Percentiles rank a stretch among this genome's conserved stretches.
Evolutionary conservation across 2,797 vertebrate genomes (phyloP).

Genomic region (Siniperca scherzeri): DNA sequence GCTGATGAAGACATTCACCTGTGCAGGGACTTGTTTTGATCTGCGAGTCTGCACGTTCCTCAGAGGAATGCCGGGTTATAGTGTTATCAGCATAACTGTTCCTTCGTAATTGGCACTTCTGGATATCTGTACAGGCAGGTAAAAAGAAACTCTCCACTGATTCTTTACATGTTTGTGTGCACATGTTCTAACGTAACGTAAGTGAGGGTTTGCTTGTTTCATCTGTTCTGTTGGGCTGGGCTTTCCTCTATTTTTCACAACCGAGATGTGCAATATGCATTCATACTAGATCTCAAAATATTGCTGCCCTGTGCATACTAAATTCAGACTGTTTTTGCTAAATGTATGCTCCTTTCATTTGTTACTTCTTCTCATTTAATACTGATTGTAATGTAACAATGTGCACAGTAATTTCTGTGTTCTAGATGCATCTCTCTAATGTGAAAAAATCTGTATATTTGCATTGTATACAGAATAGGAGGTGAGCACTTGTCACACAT

Average conservation of each 20-base stretch:
- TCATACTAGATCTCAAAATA: conserved; percentile 51
- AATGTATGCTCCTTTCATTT: conserved; percentile 8
- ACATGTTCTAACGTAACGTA: conserved; percentile 60
- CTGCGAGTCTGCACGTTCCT: conserved; percentile 45
- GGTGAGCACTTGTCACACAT: conserved; percentile 77
- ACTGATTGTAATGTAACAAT: background rate
- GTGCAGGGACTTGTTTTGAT: conserved; percentile 63
- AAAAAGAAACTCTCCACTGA: conserved; percentile 61
- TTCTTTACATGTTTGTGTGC: conserved; percentile 39
- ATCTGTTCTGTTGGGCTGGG: conserved; percentile 16
- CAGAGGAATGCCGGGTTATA: conserved; percentile 61
- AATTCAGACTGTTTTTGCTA: background rate
- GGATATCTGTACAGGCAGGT: conserved; percentile 76
- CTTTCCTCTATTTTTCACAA: conserved; percentile 22
- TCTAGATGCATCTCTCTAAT: conserved; percentile 12
- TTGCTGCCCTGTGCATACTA: conserved; percentile 9
- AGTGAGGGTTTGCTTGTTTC: conserved; percentile 57
- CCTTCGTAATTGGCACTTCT: conserved; percentile 67
- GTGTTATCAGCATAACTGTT: conserved; percentile 67
- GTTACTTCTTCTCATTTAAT: conserved; percentile 6
- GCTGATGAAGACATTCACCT: conserved; percentile 67
- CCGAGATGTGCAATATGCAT: conserved; percentile 25
- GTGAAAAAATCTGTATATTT: conserved; percentile 20
- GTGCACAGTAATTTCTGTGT: background rate
- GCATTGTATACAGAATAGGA: conserved; percentile 35